These are phyloP conservation scores for Gadopsis marmoratus DNA, from an alignment of 2,797 vertebrate genomes.

Conservation along the genomic window DNA sequence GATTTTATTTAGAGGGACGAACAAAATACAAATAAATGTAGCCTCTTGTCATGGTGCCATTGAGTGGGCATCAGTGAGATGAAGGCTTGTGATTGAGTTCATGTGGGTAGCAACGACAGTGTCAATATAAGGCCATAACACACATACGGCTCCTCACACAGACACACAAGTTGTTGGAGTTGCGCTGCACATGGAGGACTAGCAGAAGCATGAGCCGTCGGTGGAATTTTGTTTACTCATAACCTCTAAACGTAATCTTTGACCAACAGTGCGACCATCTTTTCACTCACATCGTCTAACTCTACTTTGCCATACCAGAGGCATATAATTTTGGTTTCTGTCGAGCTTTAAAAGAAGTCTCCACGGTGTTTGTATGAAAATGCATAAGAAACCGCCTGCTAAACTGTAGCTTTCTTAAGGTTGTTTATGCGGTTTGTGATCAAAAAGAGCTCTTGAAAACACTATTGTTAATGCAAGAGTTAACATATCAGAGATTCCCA, in stretches of 20 bases:
- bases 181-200: not conserved
- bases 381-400: not conserved
- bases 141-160: conserved; percentile 3
- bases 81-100: conserved; percentile 19
- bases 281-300: not conserved
- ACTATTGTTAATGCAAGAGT: not conserved
- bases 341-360: conserved; percentile 14
- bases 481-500: not conserved
- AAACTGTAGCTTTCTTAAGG: not conserved
- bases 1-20: conserved; percentile 58
- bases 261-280: conserved; percentile 6
- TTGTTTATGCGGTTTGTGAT: not conserved
- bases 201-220: not conserved
- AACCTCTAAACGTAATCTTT: conserved; percentile 19
- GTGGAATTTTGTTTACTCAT: conserved; percentile 24
- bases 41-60: conserved; percentile 26
- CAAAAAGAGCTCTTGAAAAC: not conserved
- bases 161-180: conserved; percentile 18
- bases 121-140: conserved; percentile 30
- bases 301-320: not conserved
- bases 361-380: conserved; percentile 12
- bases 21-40: conserved; percentile 52
- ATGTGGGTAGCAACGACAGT: conserved; percentile 35
- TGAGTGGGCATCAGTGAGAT: conserved; percentile 30
- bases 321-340: conserved; percentile 2